Conservation (phyloP, 1,140 invertebrate genomes). For the Microplitis mediator region DNA sequence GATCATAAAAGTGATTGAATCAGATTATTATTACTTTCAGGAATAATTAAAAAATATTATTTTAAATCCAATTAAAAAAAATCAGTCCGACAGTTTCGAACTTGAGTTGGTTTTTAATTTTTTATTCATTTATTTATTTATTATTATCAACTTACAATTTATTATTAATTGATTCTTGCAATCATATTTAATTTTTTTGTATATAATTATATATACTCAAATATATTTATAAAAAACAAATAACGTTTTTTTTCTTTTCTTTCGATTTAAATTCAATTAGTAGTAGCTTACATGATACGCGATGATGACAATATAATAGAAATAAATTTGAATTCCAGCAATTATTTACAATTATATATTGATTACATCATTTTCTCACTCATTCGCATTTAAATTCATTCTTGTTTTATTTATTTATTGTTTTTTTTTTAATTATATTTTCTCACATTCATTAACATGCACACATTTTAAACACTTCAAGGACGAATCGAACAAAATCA, state of each 20-base stretch:
- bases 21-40: too few relatives aligned
- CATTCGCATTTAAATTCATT: conserved; percentile 11
- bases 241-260: conserved; percentile 40
- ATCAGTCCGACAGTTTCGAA: too few relatives aligned
- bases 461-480: conserved; percentile 16
- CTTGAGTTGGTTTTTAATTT: too few relatives aligned
- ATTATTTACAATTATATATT: conserved; percentile 59
- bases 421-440: conserved; percentile 33
- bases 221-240: conserved; percentile 60
- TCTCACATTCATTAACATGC: conserved; percentile 5
- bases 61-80: too few relatives aligned
- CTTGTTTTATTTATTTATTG: conserved; percentile 23
- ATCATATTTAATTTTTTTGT: not conserved
- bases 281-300: conserved; percentile 49
- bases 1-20: too few relatives aligned
- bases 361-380: conserved; percentile 30
- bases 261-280: conserved; percentile 48
- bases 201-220: conserved; percentile 45
- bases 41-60: too few relatives aligned
- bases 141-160: not conserved
- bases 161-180: conserved; percentile 20
- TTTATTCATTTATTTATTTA: not conserved
- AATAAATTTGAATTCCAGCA: conserved; percentile 58
- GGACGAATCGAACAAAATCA: conserved; percentile 21
- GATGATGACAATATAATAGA: conserved; percentile 51